phyloP scores from a whole-genome alignment of 2,888 invertebrate genomes.

The Melanophora roralis region DNA sequence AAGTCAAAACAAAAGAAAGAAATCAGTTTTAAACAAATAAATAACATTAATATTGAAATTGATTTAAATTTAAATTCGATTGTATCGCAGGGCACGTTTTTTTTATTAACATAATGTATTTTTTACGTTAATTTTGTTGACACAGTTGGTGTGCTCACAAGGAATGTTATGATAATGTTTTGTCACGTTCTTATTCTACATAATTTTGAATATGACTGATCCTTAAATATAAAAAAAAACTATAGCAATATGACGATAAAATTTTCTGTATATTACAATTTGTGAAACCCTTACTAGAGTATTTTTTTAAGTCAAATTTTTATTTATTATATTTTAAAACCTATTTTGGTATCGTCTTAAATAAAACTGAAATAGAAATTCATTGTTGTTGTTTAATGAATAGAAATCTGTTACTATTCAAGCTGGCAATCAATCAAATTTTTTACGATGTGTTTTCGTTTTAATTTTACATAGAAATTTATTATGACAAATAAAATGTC shows the following conservation, averaged over 20 bases:
- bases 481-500: background rate
- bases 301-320: too few relatives aligned
- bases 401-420: constrained; percentile 28
- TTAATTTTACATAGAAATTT: constrained; percentile 39
- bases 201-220: too few relatives aligned
- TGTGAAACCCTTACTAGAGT: too few relatives aligned
- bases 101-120: constrained; percentile 17
- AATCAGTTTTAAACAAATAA: constrained; percentile 14
- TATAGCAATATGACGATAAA: too few relatives aligned
- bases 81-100: constrained; percentile 66
- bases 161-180: too few relatives aligned
- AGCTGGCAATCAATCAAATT: constrained; percentile 40
- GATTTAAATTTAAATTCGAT: constrained; percentile 64
- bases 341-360: too few relatives aligned
- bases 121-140: too few relatives aligned
- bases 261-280: too few relatives aligned
- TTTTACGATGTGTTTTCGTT: constrained; percentile 46
- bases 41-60: constrained; percentile 56
- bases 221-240: too few relatives aligned
- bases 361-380: background rate
- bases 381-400: constrained; percentile 2
- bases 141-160: too few relatives aligned
- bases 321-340: too few relatives aligned
- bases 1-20: background rate
- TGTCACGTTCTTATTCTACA: too few relatives aligned